Evolutionary conservation across 2,113 vertebrate species (phyloP).

Genomic region (Nycticorax nycticorax): DNA sequence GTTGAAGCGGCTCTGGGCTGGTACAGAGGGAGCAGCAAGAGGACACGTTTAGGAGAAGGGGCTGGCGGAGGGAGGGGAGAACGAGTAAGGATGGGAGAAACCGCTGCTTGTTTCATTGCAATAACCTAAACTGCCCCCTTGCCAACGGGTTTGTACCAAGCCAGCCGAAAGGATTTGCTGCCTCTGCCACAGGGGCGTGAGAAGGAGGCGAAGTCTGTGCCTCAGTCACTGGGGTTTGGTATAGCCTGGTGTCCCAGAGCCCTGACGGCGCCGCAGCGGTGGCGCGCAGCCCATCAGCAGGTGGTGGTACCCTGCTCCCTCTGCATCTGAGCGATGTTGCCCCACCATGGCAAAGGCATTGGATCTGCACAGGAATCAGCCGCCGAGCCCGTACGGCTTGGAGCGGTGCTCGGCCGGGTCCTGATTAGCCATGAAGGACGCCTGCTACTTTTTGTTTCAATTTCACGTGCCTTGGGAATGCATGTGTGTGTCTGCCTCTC

Average conservation of each 20-base stretch:
- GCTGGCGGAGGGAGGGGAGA: background rate
- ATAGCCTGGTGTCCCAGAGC: fast-evolving
- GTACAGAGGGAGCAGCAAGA: background rate
- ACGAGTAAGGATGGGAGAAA: background rate
- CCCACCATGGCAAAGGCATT: background rate
- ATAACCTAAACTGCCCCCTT: background rate
- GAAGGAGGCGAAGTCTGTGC: background rate
- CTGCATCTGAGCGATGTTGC: background rate
- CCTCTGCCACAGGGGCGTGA: background rate
- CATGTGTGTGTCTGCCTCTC: fast-evolving
- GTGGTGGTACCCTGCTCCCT: background rate
- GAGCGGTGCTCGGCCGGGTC: background rate
- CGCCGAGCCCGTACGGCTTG: fast-evolving
- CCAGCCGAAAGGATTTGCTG: background rate
- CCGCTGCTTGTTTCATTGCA: background rate
- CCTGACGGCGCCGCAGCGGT: fast-evolving
- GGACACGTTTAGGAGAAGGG: background rate
- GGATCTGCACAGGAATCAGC: fast-evolving
- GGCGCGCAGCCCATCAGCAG: fast-evolving
- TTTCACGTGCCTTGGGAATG: fast-evolving
- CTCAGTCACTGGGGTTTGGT: background rate
- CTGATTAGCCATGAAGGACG: background rate
- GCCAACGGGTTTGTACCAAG: background rate
- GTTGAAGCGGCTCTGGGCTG: background rate
- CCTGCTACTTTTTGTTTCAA: background rate